phyloP scores from a whole-genome alignment of 1,140 invertebrate species.

The Lasioglossum albipes region DNA sequence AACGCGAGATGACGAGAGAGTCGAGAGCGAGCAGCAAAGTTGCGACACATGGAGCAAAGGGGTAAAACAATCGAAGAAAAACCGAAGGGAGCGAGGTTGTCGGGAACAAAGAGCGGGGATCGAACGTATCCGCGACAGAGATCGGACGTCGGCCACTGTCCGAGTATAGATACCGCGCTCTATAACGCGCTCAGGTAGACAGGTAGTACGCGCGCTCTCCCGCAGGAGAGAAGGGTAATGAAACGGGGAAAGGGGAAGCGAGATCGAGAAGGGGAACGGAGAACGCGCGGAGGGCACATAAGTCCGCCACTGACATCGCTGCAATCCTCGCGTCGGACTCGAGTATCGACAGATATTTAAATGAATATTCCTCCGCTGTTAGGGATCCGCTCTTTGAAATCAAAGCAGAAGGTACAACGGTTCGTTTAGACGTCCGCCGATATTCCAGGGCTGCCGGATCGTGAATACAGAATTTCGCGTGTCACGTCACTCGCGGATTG shows the following conservation, averaged over 20 bases:
- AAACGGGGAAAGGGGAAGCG: neutral
- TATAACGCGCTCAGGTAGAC: constrained; percentile 44
- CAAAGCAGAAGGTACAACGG: constrained; percentile 72
- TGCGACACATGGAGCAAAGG: neutral
- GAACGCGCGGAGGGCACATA: constrained; percentile 65
- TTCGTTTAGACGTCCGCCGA: constrained; percentile 72
- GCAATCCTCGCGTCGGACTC: constrained; percentile 62
- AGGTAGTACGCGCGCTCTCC: constrained; percentile 31
- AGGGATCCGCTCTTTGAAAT: constrained; percentile 71
- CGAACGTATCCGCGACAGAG: constrained; percentile 56
- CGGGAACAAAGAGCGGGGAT: constrained; percentile 53
- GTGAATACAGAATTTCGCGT: constrained; percentile 69
- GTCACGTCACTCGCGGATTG: constrained; percentile 66
- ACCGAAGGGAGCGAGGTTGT: constrained; percentile 34
- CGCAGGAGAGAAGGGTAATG: constrained; percentile 13
- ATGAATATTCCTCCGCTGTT: constrained; percentile 76
- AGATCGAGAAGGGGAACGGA: neutral
- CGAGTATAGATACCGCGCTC: constrained; percentile 33
- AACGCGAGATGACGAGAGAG: neutral
- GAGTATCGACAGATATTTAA: constrained; percentile 79
- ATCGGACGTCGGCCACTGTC: constrained; percentile 53
- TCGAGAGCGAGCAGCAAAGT: neutral
- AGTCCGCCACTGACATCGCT: constrained; percentile 68
- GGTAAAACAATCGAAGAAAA: neutral
- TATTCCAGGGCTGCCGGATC: constrained; percentile 57